phyloP scores from a whole-genome alignment of 2,888 invertebrate genomes.

The Morpho helenor region DNA sequence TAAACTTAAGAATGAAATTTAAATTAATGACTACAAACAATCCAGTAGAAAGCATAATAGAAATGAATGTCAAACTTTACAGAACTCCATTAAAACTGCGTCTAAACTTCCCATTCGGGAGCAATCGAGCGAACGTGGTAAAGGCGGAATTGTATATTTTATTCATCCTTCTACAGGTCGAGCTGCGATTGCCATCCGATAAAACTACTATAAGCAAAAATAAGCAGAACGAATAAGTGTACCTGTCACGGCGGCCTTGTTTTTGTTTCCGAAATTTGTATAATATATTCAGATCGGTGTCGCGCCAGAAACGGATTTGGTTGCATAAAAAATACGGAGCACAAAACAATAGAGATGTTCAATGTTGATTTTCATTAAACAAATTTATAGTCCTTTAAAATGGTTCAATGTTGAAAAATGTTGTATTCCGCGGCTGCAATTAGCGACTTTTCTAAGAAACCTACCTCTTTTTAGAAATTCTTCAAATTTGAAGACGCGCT shows the following conservation, averaged over 20 bases:
- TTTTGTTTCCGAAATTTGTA: conserved; percentile 78
- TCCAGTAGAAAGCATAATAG: conserved; percentile 57
- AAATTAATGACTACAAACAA: conserved; percentile 70
- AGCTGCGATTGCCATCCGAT: conserved; percentile 67
- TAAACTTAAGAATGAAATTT: conserved; percentile 65
- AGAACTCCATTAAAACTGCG: conserved; percentile 67
- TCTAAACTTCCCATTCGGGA: conserved; percentile 64
- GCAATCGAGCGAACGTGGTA: conserved; percentile 49
- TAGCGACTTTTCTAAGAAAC: conserved; percentile 40
- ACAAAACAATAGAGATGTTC: conserved; percentile 45
- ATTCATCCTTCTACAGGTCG: conserved; percentile 67
- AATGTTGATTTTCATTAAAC: conserved; percentile 5
- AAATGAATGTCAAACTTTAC: conserved; percentile 66
- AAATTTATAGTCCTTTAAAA: too few species aligned
- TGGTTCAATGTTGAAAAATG: conserved; percentile 17
- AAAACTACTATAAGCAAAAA: conserved; percentile 70
- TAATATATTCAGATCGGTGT: conserved; percentile 73
- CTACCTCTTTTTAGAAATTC: conserved; percentile 43
- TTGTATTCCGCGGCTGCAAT: conserved; percentile 27
- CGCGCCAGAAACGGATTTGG: conserved; percentile 56
- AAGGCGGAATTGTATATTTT: conserved; percentile 70
- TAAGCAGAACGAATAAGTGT: conserved; percentile 72
- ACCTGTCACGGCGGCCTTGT: conserved; percentile 74
- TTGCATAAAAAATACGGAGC: conserved; percentile 36
- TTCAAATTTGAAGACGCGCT: conserved; percentile 49